Evolutionary conservation across 2,888 invertebrate species (phyloP), one percentile per base, ranked within the genome.

Genomic region (Bombyx huttoni): DNA sequence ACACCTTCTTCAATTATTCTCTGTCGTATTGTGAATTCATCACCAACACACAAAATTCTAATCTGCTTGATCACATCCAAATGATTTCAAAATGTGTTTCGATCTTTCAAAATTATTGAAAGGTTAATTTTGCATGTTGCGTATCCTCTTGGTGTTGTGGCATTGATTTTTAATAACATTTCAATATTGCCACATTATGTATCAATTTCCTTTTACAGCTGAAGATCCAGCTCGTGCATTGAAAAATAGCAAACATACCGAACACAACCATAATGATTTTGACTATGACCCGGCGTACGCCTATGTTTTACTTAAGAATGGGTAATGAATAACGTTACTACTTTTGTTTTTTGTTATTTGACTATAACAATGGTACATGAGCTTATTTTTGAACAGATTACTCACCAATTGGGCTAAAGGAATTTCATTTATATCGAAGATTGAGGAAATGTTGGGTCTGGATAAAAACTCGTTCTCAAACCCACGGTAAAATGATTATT

Each of bases 221-320:
- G 73, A 75, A 49, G 79, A 71, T 52, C 58, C 62, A 1, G 55
- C 70, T n/a, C 67, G 65, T 49, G 64, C 67, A 49, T 75, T 78
- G 53, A 75, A 69, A 50, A 51, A 63, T 9, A 65, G 61, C 34
- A 70, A 66, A 52, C 64, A 64, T 51, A 67, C 60, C 49, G 73
- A 68, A 46, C 79, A 80, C 51, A 70, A 90, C 65, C 91, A 91
- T 68, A 90, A 89, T 62, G 89, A 90, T 58, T 91, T 89, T 67
- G 89, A 90, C 56, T 92, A 94, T 49, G 95, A 96, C 68, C 91
- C 93, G 14, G 93, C 94, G 61, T 94, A 93, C 69, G 93, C 95
- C 3, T 95, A 94, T 75, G 92, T 97, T 55, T 89, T 91, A 61
- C 92, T 96, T 57, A 92, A 93, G 70, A 92, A 93, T 69, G 91